Evolutionary conservation across 2,797 vertebrate species (phyloP).

Genomic region (Erpetoichthys calabaricus): DNA sequence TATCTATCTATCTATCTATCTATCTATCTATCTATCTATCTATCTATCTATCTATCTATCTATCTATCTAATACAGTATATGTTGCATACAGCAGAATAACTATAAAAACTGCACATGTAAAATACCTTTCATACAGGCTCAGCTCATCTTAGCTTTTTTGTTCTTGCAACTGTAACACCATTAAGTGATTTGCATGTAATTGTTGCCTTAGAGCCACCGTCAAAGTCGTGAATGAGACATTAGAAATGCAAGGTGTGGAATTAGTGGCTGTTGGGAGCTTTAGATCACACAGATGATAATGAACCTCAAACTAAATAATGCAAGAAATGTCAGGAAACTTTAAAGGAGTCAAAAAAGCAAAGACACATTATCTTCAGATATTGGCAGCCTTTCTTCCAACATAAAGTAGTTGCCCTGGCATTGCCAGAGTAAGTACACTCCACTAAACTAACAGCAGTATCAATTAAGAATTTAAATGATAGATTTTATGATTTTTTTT

Average conservation of each 20-base stretch:
- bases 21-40: too few relatives aligned
- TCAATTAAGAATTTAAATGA: neutral
- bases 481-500: neutral
- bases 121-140: conserved; percentile 1
- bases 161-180: conserved; percentile 15
- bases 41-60: too few relatives aligned
- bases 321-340: conserved; percentile 65
- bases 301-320: conserved; percentile 59
- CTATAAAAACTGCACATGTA: neutral
- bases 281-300: conserved; percentile 67
- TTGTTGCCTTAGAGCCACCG: conserved; percentile 31
- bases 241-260: conserved; percentile 47
- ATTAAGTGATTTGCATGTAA: conserved; percentile 33
- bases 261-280: conserved; percentile 53
- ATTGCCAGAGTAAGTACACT: conserved; percentile 14
- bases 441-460: neutral
- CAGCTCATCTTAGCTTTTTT: neutral
- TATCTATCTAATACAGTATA: too few relatives aligned
- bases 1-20: too few relatives aligned
- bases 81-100: too few relatives aligned
- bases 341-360: conserved; percentile 44
- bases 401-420: conserved; percentile 43
- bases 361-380: conserved; percentile 38
- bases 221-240: conserved; percentile 47
- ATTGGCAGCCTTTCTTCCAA: conserved; percentile 53